Conservation (phyloP, 2,113 vertebrate genomes). For the Sciurus niger region DNA sequence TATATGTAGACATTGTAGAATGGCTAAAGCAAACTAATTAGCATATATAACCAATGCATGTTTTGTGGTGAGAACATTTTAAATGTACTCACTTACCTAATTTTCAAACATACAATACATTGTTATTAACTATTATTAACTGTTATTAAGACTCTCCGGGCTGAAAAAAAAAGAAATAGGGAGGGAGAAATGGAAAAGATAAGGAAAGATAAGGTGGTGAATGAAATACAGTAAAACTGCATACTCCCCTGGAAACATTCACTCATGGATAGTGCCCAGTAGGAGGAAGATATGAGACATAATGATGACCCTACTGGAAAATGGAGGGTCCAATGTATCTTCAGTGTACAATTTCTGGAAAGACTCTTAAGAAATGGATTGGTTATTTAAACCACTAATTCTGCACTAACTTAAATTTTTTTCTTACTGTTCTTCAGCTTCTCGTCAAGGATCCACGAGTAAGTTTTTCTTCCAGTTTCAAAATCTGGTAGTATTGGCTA, state of each 20-base stretch:
- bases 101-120: too few species aligned
- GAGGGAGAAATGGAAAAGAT: neutral
- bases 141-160: neutral
- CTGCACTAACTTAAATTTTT: neutral
- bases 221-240: neutral
- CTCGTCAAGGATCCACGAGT: neutral
- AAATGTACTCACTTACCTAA: too few species aligned
- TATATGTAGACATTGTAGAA: too few species aligned
- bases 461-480: constrained; percentile 49
- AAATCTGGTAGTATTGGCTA: neutral
- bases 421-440: constrained; percentile 1
- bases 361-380: neutral
- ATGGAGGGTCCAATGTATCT: neutral
- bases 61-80: too few species aligned
- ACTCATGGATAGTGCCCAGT: neutral
- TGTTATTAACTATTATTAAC: too few species aligned
- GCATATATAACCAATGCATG: too few species aligned
- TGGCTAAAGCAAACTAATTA: too few species aligned
- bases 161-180: neutral
- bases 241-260: neutral
- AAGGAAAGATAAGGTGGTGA: neutral
- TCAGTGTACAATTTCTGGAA: neutral
- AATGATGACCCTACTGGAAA: neutral
- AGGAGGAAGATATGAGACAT: neutral
- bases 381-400: neutral